Percentiles rank a stretch among this genome's conserved stretches.
These are phyloP conservation scores for Glyptemys insculpta DNA, from an alignment of 2,797 vertebrate genomes.

Conservation along the genomic window DNA sequence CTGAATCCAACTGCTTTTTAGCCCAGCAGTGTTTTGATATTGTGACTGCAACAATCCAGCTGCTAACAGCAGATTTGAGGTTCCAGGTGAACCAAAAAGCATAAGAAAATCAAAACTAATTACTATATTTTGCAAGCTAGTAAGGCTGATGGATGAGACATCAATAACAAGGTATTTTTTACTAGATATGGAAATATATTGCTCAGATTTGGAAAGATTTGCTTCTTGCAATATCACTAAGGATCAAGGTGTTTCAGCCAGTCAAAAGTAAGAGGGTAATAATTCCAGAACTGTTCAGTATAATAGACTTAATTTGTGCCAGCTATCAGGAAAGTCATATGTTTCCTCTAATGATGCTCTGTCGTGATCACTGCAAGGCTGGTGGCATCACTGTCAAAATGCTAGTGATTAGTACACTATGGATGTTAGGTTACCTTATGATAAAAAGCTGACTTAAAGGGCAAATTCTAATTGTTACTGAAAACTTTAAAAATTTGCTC, in stretches of 20 bases:
- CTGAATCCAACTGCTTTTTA: slow-evolving; percentile 46
- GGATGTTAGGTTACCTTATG: neutral
- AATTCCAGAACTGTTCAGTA: neutral
- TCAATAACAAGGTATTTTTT: neutral
- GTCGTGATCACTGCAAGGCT: neutral
- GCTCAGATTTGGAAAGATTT: neutral
- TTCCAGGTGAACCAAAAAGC: slow-evolving; percentile 15
- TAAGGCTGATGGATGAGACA: neutral
- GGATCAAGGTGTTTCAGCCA: neutral
- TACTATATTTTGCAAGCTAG: neutral
- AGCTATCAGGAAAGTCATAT: neutral
- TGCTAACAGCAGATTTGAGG: slow-evolving; percentile 33
- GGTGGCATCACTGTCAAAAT: neutral
- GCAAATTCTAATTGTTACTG: neutral
- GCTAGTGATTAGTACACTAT: neutral
- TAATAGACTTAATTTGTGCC: neutral
- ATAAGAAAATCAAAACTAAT: slow-evolving; percentile 36
- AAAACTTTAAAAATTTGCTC: neutral
- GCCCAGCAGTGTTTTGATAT: slow-evolving; percentile 58
- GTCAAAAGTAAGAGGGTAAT: neutral
- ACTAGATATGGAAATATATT: neutral
- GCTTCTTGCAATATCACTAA: neutral
- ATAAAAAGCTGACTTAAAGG: neutral
- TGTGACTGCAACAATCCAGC: slow-evolving; percentile 25
- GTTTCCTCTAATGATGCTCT: neutral